phyloP scores from a whole-genome alignment of 2,888 invertebrate genomes.

The Caenorhabditis auriculariae region DNA sequence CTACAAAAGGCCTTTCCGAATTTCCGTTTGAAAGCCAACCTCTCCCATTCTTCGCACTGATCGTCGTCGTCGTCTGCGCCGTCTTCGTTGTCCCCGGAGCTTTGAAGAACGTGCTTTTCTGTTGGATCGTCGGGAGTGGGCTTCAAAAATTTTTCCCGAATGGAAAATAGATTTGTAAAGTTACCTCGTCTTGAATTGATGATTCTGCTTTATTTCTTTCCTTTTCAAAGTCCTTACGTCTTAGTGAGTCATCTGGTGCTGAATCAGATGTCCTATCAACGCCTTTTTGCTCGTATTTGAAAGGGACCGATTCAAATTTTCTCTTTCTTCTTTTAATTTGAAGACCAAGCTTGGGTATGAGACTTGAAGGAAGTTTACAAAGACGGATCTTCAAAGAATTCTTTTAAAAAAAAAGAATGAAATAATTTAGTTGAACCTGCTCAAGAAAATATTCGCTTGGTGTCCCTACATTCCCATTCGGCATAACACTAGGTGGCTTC shows the following conservation, averaged over 20 bases:
- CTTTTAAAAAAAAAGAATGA: not conserved
- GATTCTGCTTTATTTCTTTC: constrained; percentile 1
- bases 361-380: constrained; percentile 64
- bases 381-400: constrained; percentile 59
- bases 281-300: constrained; percentile 27
- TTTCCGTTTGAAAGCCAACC: too few relatives aligned
- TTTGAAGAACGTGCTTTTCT: constrained; percentile 15
- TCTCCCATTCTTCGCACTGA: constrained; percentile 49
- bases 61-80: constrained; percentile 43
- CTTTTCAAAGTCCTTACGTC: not conserved
- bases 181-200: not conserved
- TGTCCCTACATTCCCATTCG: constrained; percentile 70
- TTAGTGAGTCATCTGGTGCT: too few relatives aligned
- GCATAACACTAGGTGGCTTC: constrained; percentile 65
- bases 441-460: constrained; percentile 66
- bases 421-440: constrained; percentile 17
- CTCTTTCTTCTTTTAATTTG: constrained; percentile 19
- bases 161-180: not conserved
- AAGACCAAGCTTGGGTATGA: constrained; percentile 53
- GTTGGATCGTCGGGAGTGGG: constrained; percentile 24
- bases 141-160: not conserved
- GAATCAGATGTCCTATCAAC: too few relatives aligned
- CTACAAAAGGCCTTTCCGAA: not conserved
- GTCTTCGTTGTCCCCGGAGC: constrained; percentile 30
- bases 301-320: constrained; percentile 40